Evolutionary conservation across 92 coral and sea anemone species (phyloP), one percentile per base, ranked within the genome.

Genomic region (Anthopleura xanthogrammica): DNA sequence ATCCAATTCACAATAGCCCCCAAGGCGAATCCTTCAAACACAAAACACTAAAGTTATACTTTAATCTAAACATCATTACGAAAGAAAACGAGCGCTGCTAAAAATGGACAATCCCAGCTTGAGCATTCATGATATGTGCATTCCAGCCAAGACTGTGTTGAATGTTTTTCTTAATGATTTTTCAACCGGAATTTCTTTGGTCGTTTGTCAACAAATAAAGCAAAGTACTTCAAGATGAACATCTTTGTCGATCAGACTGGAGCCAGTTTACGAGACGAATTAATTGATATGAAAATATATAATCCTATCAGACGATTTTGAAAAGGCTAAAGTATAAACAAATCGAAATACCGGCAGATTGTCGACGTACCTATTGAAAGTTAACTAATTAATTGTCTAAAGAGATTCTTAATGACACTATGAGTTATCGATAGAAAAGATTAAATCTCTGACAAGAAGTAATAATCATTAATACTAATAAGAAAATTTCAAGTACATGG

Each of bases 71-170:
- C 83, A 66, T 60, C 54, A 64, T 65, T 80, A 66, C 72, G 16
- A 29, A 41, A 16, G 52, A 29, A 80, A 41, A 60, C n/a, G 42
- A 24, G 76, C 39, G 60, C 66, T 23, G 62, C 83, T 80, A 80
- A 80, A 80, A 80, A 80, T 62, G 83, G 83, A 40, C 75, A 80
- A 20, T 14, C 52, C 75, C 42, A 43, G 70, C 62, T 29, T 40
- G 83, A 66, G 83, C 50, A 80, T 80, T 74, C 23, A 52, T 80
- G 83, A 64, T 80, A 80, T 80, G 83, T 80, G 72, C 52, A 80
- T 74, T 41, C 50, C 79, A 39, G 24, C 24, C 22, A 42, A 39
- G 46, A 36, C 77, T 7, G 22, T 14, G n/a, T 14, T 6, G 56
- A 20, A 20, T 62, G 70, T 62, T 62, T 4, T 19, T 62, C 29